Evolutionary conservation across 2,113 vertebrate species (phyloP).

Genomic region (Narcine bancroftii): DNA sequence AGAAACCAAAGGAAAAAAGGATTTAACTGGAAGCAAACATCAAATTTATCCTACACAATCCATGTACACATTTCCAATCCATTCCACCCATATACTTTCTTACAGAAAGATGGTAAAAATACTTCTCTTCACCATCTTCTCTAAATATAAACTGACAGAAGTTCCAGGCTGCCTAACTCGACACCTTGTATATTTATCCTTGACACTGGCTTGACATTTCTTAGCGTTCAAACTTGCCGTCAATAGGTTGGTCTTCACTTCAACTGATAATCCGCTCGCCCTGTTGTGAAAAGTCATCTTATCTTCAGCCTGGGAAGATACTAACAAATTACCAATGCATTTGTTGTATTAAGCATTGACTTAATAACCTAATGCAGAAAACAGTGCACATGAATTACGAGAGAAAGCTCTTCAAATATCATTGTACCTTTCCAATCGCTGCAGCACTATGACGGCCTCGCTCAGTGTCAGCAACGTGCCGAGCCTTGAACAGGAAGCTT

Average conservation of each 20-base stretch:
- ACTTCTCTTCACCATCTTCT: background rate
- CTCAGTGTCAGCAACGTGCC: constrained; percentile 40
- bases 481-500: constrained; percentile 43
- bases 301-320: background rate
- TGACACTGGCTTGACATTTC: background rate
- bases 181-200: background rate
- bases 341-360: background rate
- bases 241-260: background rate
- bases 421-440: background rate
- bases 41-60: background rate
- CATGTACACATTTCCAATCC: background rate
- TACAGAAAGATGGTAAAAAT: background rate
- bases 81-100: background rate
- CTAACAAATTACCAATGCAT: background rate
- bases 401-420: background rate
- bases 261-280: background rate
- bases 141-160: background rate
- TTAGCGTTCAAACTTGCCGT: background rate
- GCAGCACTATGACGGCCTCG: background rate
- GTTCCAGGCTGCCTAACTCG: background rate
- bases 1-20: background rate
- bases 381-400: background rate
- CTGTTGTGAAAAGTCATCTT: background rate
- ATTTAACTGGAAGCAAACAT: background rate
- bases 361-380: background rate